These are phyloP conservation scores for Amniataba percoides DNA, from an alignment of 2,797 vertebrate species.

Conservation along the genomic window DNA sequence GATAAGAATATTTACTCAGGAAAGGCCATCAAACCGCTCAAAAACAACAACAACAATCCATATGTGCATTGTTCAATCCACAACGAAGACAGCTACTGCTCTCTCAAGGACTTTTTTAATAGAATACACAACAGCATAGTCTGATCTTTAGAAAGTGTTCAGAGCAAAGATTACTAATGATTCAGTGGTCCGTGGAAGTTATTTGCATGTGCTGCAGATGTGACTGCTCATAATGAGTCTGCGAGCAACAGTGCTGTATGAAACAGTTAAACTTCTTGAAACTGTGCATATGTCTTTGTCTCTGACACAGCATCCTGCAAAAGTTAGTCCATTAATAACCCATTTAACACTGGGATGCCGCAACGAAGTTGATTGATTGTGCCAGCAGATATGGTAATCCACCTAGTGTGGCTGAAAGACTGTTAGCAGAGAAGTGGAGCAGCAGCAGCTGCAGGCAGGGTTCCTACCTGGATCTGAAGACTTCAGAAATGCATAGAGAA, in stretches of 20 bases:
- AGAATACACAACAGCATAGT: not conserved
- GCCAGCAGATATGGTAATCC: slow-evolving; percentile 67
- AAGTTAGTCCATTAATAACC: slow-evolving; percentile 77
- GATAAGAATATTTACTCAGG: slow-evolving; percentile 16
- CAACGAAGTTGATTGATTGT: slow-evolving; percentile 74
- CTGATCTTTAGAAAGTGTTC: slow-evolving; percentile 9
- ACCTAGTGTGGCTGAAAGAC: slow-evolving; percentile 44
- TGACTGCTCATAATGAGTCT: slow-evolving; percentile 28
- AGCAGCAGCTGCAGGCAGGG: slow-evolving; percentile 56
- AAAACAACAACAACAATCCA: slow-evolving; percentile 3
- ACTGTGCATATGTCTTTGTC: slow-evolving; percentile 59
- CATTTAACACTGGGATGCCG: slow-evolving; percentile 68
- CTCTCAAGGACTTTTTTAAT: not conserved
- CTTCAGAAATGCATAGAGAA: slow-evolving; percentile 28
- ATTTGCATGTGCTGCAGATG: slow-evolving; percentile 10
- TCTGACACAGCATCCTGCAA: slow-evolving; percentile 58
- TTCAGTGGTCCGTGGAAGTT: not conserved
- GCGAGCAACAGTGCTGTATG: slow-evolving; percentile 3
- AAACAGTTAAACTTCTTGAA: slow-evolving; percentile 38
- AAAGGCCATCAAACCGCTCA: not conserved
- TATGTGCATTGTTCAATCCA: slow-evolving; percentile 8
- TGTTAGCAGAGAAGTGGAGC: slow-evolving; percentile 57
- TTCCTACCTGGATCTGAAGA: slow-evolving; percentile 54
- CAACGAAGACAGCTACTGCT: not conserved
- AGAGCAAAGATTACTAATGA: slow-evolving; percentile 2